These are phyloP conservation scores for Mactromeris polynyma DNA, from an alignment of 2,888 invertebrate genomes.

Conservation along the genomic window DNA sequence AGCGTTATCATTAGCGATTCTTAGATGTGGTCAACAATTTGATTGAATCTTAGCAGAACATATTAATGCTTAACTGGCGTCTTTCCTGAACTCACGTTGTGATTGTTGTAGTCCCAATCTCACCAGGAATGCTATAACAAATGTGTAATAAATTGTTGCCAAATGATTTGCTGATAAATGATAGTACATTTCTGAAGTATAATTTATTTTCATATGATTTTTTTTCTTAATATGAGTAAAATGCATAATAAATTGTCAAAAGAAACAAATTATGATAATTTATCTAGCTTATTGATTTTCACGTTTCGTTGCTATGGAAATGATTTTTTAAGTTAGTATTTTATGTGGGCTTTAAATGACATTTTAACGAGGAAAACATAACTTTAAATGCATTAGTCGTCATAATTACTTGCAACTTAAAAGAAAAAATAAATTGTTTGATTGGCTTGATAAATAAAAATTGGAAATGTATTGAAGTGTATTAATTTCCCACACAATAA, in stretches of 20 bases:
- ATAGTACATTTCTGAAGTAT: not conserved
- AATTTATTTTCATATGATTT: not conserved
- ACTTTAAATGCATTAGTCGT: not conserved
- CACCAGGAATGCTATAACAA: not conserved
- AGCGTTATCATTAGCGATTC: no score
- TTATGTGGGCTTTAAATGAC: not conserved
- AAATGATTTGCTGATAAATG: not conserved
- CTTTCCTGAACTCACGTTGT: no score
- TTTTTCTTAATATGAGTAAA: not conserved
- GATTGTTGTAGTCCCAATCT: no score
- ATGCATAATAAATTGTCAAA: not conserved
- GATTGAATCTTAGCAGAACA: no score
- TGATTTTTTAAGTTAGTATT: not conserved
- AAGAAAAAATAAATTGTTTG: not conserved
- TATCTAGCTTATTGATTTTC: not conserved
- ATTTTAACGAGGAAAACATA: not conserved
- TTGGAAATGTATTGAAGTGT: not conserved
- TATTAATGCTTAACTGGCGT: no score
- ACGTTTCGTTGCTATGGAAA: not conserved
- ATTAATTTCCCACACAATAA: no score
- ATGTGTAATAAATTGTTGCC: not conserved
- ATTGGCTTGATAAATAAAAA: not conserved
- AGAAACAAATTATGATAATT: not conserved
- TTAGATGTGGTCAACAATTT: no score
- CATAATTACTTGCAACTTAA: not conserved